Evolutionary conservation across 2,888 invertebrate genomes (phyloP).

Genomic region (Minunthozetes semirufus): DNA sequence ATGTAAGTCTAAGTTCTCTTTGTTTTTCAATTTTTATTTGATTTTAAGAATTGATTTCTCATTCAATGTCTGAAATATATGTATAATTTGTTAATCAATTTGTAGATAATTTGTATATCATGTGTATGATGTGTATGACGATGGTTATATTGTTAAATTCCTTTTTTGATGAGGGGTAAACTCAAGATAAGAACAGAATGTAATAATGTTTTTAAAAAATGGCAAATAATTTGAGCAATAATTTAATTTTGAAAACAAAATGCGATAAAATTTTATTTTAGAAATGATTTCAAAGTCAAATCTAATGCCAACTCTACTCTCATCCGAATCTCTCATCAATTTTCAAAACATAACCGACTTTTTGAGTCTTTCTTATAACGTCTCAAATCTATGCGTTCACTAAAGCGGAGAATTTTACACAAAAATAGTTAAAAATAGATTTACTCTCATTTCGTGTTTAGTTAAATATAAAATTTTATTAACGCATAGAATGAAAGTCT

Average conservation of each 20-base stretch:
- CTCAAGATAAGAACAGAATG: no score
- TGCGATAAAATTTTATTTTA: neutral
- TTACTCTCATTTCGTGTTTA: conserved; percentile 1
- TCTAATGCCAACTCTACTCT: neutral
- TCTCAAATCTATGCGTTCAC: neutral
- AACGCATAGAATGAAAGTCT: neutral
- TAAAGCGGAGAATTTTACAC: neutral
- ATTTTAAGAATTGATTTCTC: neutral
- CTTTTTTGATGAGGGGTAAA: no score
- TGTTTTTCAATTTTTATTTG: neutral
- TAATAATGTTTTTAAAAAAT: no score
- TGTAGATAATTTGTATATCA: no score
- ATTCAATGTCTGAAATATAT: no score
- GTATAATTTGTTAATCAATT: no score
- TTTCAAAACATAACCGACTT: neutral
- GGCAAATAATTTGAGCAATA: neutral
- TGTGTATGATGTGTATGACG: no score
- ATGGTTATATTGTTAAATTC: no score
- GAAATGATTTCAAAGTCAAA: neutral
- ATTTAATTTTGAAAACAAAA: neutral
- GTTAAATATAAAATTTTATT: conserved; percentile 18
- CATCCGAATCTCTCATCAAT: neutral
- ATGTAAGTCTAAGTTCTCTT: conserved; percentile 36
- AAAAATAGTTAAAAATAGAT: conserved; percentile 17
- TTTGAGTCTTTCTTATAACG: neutral